Percentiles rank a stretch among this genome's conserved stretches.
phyloP scores from a whole-genome alignment of 2,113 vertebrate species.

The Nothoprocta pentlandii region DNA sequence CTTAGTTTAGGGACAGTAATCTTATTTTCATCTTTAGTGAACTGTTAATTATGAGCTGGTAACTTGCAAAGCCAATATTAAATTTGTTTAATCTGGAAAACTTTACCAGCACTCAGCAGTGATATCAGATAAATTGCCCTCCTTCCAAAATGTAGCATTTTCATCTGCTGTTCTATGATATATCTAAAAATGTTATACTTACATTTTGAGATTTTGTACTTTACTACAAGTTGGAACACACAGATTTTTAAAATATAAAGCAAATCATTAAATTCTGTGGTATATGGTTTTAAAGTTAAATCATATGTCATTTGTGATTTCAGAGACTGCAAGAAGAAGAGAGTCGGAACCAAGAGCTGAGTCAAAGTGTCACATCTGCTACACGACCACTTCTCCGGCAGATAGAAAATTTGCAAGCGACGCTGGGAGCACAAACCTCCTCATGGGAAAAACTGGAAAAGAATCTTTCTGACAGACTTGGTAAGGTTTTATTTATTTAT shows the following conservation, averaged over 20 bases:
- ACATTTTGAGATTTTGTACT: not conserved
- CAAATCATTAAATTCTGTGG: not conserved
- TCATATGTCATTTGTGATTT: slow-evolving; percentile 15
- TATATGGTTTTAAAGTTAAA: not conserved
- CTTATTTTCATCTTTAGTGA: not conserved
- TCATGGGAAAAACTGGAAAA: slow-evolving; percentile 97
- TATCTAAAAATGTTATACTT: not conserved
- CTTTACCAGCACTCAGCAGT: not conserved
- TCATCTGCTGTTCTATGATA: not conserved
- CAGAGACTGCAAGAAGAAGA: slow-evolving; percentile 96
- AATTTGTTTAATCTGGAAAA: not conserved
- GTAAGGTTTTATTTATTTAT: slow-evolving; percentile 70
- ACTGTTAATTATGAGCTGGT: not conserved
- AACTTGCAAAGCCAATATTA: not conserved
- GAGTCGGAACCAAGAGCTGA: slow-evolving; percentile 93
- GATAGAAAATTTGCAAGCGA: slow-evolving; percentile 96
- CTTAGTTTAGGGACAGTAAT: not conserved
- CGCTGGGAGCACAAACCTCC: slow-evolving; percentile 88
- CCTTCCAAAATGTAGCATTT: not conserved
- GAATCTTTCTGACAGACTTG: slow-evolving; percentile 94
- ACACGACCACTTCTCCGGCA: slow-evolving; percentile 94
- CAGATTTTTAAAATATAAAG: not conserved
- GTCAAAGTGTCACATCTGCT: slow-evolving; percentile 93
- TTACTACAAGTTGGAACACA: not conserved
- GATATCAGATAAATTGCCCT: not conserved